These are phyloP conservation scores for Zonotrichia leucophrys DNA, from an alignment of 2,113 vertebrate species.

Conservation along the genomic window DNA sequence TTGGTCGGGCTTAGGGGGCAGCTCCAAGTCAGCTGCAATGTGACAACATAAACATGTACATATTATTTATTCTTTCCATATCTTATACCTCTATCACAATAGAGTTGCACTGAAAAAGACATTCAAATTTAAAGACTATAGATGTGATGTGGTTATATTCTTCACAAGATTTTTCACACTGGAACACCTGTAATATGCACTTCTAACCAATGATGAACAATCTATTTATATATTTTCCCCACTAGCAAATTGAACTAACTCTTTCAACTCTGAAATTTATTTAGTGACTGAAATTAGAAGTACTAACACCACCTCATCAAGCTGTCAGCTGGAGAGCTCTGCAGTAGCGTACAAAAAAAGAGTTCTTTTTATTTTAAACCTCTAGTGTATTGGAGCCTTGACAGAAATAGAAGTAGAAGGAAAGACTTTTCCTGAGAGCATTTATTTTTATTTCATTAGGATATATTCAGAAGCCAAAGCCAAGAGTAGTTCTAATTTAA, in stretches of 20 bases:
- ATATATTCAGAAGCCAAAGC: neutral
- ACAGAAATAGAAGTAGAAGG: neutral
- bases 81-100: neutral
- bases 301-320: neutral
- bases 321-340: neutral
- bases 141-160: neutral
- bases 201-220: neutral
- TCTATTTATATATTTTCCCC: neutral
- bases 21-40: neutral
- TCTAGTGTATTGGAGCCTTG: neutral
- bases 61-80: neutral
- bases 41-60: neutral
- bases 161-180: neutral
- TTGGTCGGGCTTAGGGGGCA: neutral
- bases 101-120: neutral
- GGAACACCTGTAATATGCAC: neutral
- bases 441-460: neutral
- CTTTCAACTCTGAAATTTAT: neutral
- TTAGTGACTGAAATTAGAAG: neutral
- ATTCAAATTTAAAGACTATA: neutral
- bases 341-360: neutral
- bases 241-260: neutral
- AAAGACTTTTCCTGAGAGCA: neutral
- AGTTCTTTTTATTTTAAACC: neutral
- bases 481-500: neutral